Base-by-base conservation (phyloP, 1,140 invertebrate species). In the Kradibia gibbosae region DNA sequence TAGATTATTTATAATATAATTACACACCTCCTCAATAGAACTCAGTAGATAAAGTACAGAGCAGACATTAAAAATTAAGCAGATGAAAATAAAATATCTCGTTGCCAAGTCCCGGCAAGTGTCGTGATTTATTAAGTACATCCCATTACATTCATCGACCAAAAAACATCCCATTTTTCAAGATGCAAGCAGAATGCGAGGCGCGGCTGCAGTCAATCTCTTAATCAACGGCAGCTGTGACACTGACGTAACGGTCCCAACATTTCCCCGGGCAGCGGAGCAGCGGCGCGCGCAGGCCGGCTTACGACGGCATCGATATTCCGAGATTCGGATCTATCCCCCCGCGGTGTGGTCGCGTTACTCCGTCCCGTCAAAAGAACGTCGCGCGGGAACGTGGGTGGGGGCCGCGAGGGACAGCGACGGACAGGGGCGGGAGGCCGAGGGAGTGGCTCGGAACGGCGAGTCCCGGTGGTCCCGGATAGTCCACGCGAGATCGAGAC, bases 381-480 rank as follows among this genome's bases (percentile, higher is more conserved):
- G n/a, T n/a, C n/a, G n/a, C n/a, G n/a, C n/a, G n/a, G n/a, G n/a
- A n/a, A n/a, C n/a, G n/a, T n/a, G 53, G 31, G 3, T 10, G n/a
- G 39, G n/a, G 13, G 20, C 28, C 31, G 45, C 13, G 53, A 65
- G 53, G 34, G 62, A 81, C 77, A 82, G 28, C 70, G 22, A 73
- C 42, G 42, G 67, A 72, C 83, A 88, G 89, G 25, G 62, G 36
- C 8, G 65, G 36, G 31, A n/a, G n/a, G n/a, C n/a, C n/a, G 65
- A 39, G 8, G 10, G 65, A 20, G 5, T 42, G 65, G 57, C 7
- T 53, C 50, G 50, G 34, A 67, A 80, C 73, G 73, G 25, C 55
- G 15, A 57, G 55, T 17, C 78, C 73, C 83, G 89, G 89, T 90
- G 89, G 89, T 89, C 89, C 76, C 62, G 65, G 48, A 67, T 3